Evolutionary conservation across 2,797 vertebrate genomes (phyloP).

Genomic region (Poecile montanus): DNA sequence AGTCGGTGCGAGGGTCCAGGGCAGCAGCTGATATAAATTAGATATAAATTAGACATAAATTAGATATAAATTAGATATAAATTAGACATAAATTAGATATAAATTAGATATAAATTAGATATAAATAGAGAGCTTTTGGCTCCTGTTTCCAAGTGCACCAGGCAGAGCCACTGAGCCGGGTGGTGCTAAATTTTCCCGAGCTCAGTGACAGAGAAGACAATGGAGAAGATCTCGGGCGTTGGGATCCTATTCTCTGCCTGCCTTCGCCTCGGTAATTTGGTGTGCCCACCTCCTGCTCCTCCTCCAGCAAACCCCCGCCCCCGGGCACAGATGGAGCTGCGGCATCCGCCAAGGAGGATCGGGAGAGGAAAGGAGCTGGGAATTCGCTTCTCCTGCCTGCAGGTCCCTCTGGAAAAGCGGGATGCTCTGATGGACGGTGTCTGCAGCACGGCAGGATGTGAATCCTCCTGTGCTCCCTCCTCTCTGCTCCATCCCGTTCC

Average conservation of each 20-base stretch:
- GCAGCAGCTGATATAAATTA: not conserved
- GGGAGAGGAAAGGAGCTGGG: not conserved
- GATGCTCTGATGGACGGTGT: not conserved
- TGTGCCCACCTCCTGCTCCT: conserved; percentile 69
- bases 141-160: not conserved
- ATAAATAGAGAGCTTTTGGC: not conserved
- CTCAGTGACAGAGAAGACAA: not conserved
- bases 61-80: not conserved
- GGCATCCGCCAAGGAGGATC: conserved; percentile 24
- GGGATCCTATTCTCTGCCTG: conserved; percentile 11
- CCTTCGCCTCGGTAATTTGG: conserved; percentile 2
- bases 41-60: not conserved
- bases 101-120: not conserved
- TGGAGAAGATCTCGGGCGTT: not conserved
- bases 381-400: conserved; percentile 11
- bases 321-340: conserved; percentile 43
- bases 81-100: not conserved
- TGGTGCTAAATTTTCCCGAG: not conserved
- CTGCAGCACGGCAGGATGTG: fast-evolving
- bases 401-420: fast-evolving
- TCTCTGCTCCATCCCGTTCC: not conserved
- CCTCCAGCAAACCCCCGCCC: conserved; percentile 58
- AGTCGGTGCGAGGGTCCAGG: fast-evolving
- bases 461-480: fast-evolving
- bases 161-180: not conserved